Conservation (phyloP, 2,888 invertebrate genomes). For the Thera obeliscata region DNA sequence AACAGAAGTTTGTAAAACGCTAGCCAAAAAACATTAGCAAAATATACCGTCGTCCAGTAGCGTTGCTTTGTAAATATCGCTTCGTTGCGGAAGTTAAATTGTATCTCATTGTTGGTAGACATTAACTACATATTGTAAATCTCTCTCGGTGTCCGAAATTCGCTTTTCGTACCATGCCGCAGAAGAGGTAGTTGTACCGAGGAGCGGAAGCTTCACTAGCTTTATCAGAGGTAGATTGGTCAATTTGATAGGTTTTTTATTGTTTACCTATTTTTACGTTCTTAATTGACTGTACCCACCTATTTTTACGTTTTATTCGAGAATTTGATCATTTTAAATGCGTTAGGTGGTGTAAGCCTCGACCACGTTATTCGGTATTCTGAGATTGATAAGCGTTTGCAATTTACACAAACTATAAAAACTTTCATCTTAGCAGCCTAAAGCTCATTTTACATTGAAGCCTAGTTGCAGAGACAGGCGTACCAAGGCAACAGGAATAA, state of each 20-base stretch:
- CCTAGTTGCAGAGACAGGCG: not conserved
- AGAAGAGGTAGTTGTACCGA: not conserved
- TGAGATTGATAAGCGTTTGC: no score
- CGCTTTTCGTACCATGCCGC: conserved; percentile 42
- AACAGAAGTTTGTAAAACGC: conserved; percentile 58
- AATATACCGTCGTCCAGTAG: conserved; percentile 60
- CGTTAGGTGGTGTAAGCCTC: no score
- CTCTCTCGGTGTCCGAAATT: conserved; percentile 60
- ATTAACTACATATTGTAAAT: conserved; percentile 78
- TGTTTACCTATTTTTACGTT: no score
- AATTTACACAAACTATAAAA: not conserved
- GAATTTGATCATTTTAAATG: no score
- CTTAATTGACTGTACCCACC: no score
- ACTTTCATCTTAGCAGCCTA: not conserved
- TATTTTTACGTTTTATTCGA: no score
- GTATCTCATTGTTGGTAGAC: conserved; percentile 76
- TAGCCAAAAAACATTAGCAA: conserved; percentile 72
- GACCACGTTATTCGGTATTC: no score
- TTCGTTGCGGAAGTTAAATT: conserved; percentile 72
- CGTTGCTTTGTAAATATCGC: conserved; percentile 71
- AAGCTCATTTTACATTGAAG: not conserved
- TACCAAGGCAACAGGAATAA: conserved; percentile 22
- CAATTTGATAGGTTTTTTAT: no score
- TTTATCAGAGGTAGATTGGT: not conserved
- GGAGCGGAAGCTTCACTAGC: not conserved